Evolutionary conservation across 2,888 invertebrate species (phyloP), one percentile per base, ranked within the genome.

Genomic region (Bugulina stolonifera): DNA sequence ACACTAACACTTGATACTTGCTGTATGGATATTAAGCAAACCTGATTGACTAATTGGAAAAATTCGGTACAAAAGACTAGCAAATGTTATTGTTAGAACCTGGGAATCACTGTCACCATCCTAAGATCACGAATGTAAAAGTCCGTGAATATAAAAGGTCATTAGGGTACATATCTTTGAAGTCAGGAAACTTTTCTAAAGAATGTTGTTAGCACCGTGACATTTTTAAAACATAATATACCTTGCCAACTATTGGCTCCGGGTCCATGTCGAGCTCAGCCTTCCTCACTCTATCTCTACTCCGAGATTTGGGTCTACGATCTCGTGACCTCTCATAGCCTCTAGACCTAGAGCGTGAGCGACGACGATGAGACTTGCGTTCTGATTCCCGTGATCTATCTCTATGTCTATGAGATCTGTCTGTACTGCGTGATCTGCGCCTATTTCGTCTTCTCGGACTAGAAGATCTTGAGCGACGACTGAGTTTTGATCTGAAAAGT

Each of bases 291-390:
- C 25, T 64, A 23, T 69, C 71, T 54, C 73, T 25, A 1, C 34
- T 52, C 64, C 70, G 10, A 14, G 70, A 70, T 29, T 52, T 23
- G 5, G 35, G 23, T 43, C 52, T 74, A 74, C 54, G 74, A 73
- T 72, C 76, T 76, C 74, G 74, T 71, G 72, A 75, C 74, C 57
- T 72, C 43, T 78, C 76, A 54, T 34, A 34, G 29, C 35, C 27
- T 32, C 70, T 69, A 5, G 72, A 73, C 23, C 73, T 35, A 1
- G 76, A 70, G 35, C 75, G 75, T 52, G 74, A 72, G 25, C 69
- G 71, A 54, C 75, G 73, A 73, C 78, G 78, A 55, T 78, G 77
- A 71, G 76, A 77, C 72, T 75, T 55, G 72, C 73, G 72, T 14
- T 69, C 72, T 1, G 74, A 25, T 34, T 75, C 74, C 52, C 77